Percentiles rank a stretch among this genome's conserved stretches.
phyloP scores from a whole-genome alignment of 2,888 invertebrate species.

The Eustalomyia histrio region DNA sequence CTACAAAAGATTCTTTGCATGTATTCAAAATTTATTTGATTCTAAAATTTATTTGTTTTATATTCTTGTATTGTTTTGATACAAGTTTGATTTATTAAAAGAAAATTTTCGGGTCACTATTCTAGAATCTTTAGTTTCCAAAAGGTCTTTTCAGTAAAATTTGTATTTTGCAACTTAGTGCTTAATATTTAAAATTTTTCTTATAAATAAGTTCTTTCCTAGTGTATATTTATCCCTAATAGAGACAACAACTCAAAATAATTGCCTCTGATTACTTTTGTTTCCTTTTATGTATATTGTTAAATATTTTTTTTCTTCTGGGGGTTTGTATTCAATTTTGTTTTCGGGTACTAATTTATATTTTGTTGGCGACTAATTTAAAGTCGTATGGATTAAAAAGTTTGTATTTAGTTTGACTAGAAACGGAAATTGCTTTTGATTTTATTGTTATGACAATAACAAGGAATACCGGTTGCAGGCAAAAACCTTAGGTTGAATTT shows the following conservation, averaged over 20 bases:
- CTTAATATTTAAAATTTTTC: too few relatives aligned
- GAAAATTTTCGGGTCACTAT: too few relatives aligned
- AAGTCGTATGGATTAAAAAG: slow-evolving; percentile 46
- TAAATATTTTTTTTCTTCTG: slow-evolving; percentile 10
- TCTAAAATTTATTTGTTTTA: too few relatives aligned
- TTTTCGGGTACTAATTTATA: slow-evolving; percentile 36
- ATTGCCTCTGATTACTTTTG: slow-evolving; percentile 52
- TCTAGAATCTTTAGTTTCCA: too few relatives aligned
- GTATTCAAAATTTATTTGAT: too few relatives aligned
- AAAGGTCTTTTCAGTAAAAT: too few relatives aligned
- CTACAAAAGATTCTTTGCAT: too few relatives aligned
- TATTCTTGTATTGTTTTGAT: too few relatives aligned
- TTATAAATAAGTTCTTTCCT: neutral
- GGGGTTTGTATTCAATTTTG: slow-evolving; percentile 16
- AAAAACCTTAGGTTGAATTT: slow-evolving; percentile 14
- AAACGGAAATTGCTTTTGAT: slow-evolving; percentile 49
- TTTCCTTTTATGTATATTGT: neutral
- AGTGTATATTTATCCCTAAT: neutral
- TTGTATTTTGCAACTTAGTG: too few relatives aligned
- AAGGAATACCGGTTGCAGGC: slow-evolving; percentile 27
- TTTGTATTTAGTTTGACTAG: slow-evolving; percentile 47
- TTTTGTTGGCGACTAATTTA: slow-evolving; percentile 40
- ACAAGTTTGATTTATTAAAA: too few relatives aligned
- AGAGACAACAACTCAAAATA: slow-evolving; percentile 37
- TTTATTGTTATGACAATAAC: slow-evolving; percentile 41